Evolutionary conservation across 1,140 invertebrate genomes (phyloP), one percentile per base, ranked within the genome.

Genomic region (Sesamia nonagrioides): DNA sequence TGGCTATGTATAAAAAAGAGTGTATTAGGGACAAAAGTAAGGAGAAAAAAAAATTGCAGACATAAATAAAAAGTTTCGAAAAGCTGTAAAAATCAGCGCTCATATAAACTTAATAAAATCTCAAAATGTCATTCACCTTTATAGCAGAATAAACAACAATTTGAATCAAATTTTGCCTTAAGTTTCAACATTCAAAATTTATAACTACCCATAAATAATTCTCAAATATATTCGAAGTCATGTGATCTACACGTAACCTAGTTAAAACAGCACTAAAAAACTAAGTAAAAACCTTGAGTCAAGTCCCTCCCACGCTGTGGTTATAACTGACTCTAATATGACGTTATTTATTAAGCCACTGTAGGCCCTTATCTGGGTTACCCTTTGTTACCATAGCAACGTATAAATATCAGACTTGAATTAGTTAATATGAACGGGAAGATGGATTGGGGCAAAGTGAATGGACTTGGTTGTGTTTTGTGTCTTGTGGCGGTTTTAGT

Each of bases 291-390:
- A 66, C 60, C 48, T 63, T 40, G 18, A 63, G 50, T 18, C 54
- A 18, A 61, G 77, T 42, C 78, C 86, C 86, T 79, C 88, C 86
- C 86, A 42, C 75, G 33, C 58, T 17, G 56, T 48, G 71, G 74
- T 81, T 86, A 87, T 86, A 84, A 66, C 82, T 69, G 60, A 66
- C 79, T 87, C 82, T 88, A 88, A 88, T 88, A 84, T 87, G 87
- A 87, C 86, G 73, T 90, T 90, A 88, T 90, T 90, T 90, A 90
- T 90, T 82, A 78, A 85, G 27, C 50, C 77, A 48, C 83, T 82
- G 87, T 90, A 81, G 78, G 78, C 78, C 86, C 85, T 88, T 90
- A 88, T 88, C 87, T 85, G 82, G 84, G 74, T 37, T 80, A 79
- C 68, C 80, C 79, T 86, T 88, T 88, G 85, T 88, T 82, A 76